phyloP scores from a whole-genome alignment of 1,140 invertebrate species.

The Chionoecetes opilio region DNA sequence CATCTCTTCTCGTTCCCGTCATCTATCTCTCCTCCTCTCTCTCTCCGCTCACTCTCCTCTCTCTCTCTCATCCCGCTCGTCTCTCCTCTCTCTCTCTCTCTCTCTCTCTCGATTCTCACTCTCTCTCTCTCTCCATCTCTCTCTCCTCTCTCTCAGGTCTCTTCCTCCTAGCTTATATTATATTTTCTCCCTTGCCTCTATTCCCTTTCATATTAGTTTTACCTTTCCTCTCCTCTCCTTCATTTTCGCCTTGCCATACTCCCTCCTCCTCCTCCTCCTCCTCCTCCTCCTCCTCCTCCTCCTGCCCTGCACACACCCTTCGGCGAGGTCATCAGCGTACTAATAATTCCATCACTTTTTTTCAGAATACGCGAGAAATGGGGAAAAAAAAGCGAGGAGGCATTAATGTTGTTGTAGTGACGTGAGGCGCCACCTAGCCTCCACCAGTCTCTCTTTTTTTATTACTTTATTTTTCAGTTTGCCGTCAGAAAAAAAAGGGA shows the following conservation, averaged over 20 bases:
- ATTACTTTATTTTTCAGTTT: too few relatives aligned
- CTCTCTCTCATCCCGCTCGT: background rate
- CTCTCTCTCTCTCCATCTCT: background rate
- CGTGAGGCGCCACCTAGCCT: background rate
- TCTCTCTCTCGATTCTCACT: background rate
- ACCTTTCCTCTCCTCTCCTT: background rate
- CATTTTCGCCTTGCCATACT: background rate
- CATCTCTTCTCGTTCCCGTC: background rate
- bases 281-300: background rate
- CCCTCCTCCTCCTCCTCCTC: background rate
- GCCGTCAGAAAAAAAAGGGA: background rate
- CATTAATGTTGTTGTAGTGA: constrained; percentile 10
- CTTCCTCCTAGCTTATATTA: too few relatives aligned
- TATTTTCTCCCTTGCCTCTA: too few relatives aligned
- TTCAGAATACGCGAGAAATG: constrained; percentile 4
- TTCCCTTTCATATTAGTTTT: too few relatives aligned
- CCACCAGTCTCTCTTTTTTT: background rate
- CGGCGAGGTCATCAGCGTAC: background rate
- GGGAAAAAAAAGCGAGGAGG: background rate
- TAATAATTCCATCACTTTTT: constrained; percentile 20
- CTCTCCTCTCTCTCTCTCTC: background rate
- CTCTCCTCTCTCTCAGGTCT: background rate
- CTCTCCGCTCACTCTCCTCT: background rate
- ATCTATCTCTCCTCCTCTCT: background rate
- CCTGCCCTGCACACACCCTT: background rate